Conservation (phyloP, 2,113 vertebrate genomes). For the Holacanthus passer region DNA sequence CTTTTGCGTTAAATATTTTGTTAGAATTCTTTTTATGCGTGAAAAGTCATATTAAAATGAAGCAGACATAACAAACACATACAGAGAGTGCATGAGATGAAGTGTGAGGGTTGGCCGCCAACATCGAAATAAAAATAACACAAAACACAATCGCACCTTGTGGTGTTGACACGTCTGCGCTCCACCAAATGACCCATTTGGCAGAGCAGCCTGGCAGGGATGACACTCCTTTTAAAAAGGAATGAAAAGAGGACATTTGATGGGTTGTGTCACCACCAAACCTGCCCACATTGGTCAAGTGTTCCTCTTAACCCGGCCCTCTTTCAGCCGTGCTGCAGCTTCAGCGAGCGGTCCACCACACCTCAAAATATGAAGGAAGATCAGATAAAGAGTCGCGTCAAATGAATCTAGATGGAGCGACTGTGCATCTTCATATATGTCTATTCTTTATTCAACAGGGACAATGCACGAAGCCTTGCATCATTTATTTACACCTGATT, state of each 20-base stretch:
- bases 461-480: background rate
- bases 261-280: background rate
- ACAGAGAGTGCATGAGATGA: background rate
- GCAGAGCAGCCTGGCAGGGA: background rate
- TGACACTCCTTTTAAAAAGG: background rate
- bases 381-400: background rate
- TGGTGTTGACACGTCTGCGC: slow-evolving; percentile 19
- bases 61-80: background rate
- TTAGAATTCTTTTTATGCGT: background rate
- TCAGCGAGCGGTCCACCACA: background rate
- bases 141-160: background rate
- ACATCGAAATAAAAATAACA: background rate
- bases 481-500: background rate
- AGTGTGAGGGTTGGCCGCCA: background rate
- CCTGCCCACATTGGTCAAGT: background rate
- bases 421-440: background rate
- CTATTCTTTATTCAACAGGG: background rate
- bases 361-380: background rate
- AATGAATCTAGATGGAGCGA: background rate
- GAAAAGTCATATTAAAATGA: background rate
- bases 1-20: background rate
- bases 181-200: slow-evolving; percentile 15
- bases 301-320: too few relatives aligned
- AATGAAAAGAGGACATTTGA: background rate
- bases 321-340: background rate